Base-by-base conservation (phyloP, 2,888 invertebrate genomes). In the Cataglyphis altisquamis region DNA sequence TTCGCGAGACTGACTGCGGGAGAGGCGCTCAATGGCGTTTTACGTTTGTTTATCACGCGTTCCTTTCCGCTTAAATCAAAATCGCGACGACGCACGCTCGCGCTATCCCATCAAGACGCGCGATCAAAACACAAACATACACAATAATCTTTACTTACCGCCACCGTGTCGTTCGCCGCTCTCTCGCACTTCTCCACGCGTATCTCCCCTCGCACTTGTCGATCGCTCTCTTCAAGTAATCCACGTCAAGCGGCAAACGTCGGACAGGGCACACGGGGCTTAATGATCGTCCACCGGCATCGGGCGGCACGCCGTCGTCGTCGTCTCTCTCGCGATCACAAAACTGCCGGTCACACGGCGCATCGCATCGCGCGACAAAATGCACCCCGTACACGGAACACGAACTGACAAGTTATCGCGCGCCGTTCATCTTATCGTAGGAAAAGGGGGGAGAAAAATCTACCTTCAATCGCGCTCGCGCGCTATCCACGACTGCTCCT, bases 361-460 rank as follows among this genome's bases (percentile, higher is more conserved):
- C 89, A 88, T 85, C 88, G 86, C 89, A 88, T 85, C 88, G 75
- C 70, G 77, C 72, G 86, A 88, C 89, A 85, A 90, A 85, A 91
- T 87, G 87, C 88, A 89, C 89, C 70, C 86, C 36, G 6, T 36
- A 86, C 90, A 41, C 67, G 67, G 36, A 67, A 87, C 41, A 86
- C 89, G 80, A 78, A 91, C 88, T 91, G 91, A 91, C 90, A 18
- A 91, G 90, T 88, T 91, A 88, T 88, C 88, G 88, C 87, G 91
- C 89, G 87, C 85, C 87, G 84, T 90, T 91, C 91, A 91, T 91
- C n/a, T n/a, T 90, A 90, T 90, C 92, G 90, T 88, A 6, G 88
- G 87, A 12, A 41, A 41, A 62, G 15, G 29, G 62, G 63, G 21
- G 90, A 90, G 89, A 12, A 45, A 36, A 6, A 52, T 85, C 86